phyloP scores from a whole-genome alignment of 2,888 invertebrate species.

The Xestia ashworthii region DNA sequence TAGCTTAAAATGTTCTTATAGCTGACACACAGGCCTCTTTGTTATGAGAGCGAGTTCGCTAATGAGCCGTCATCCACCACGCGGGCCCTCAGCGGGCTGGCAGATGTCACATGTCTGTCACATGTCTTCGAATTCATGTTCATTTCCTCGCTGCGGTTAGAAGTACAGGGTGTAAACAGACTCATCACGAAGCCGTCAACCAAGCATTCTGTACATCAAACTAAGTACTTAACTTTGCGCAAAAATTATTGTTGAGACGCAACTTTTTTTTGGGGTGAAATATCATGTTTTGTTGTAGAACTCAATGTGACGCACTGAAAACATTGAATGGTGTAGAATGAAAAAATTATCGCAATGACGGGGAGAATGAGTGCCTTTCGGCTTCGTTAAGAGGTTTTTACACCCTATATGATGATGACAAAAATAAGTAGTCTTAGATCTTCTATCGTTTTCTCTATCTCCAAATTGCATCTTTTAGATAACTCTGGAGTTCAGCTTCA shows the following conservation, averaged over 20 bases:
- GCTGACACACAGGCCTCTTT: background rate
- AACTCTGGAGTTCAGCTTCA: slow-evolving; percentile 90
- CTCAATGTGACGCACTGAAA: too few relatives aligned
- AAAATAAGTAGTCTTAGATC: background rate
- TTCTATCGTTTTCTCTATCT: background rate
- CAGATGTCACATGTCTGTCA: background rate
- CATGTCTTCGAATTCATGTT: background rate
- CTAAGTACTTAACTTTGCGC: too few relatives aligned
- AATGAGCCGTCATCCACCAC: background rate
- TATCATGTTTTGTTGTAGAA: too few relatives aligned
- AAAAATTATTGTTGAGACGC: too few relatives aligned
- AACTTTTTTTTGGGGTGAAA: too few relatives aligned
- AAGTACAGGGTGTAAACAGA: background rate
- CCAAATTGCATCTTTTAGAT: slow-evolving; percentile 75
- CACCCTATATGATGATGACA: too few relatives aligned
- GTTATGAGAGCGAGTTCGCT: background rate
- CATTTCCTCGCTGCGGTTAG: background rate
- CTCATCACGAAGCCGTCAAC: too few relatives aligned
- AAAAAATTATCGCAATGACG: too few relatives aligned
- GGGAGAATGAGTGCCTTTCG: too few relatives aligned
- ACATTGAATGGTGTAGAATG: too few relatives aligned
- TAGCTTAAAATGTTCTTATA: background rate
- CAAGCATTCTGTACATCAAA: too few relatives aligned
- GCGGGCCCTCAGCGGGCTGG: background rate
- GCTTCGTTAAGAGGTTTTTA: too few relatives aligned